Base-by-base conservation (phyloP, 2,888 invertebrate species). In the Serripes groenlandicus region DNA sequence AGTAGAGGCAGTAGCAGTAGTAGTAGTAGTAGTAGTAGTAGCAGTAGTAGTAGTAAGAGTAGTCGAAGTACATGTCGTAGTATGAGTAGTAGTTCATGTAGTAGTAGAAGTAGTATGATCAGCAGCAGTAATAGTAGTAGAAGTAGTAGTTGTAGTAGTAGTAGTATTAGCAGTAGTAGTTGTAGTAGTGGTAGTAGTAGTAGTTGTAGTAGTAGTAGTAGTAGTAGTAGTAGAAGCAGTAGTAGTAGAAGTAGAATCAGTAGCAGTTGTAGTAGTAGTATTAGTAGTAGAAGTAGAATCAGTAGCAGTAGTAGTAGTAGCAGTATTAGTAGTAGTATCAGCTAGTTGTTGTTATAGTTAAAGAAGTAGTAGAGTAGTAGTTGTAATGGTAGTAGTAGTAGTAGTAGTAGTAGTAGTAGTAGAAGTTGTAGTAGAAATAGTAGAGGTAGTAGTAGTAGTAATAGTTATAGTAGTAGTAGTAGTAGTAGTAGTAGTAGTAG, bases 401-500 rank as follows among this genome's bases (percentile, higher is more conserved):
- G 30, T n/a, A 64, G 64, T 11, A 64, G 30, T 30, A 28, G 64
- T 30, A 15, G 64, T 64, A 15, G 32, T 64, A 15, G 64, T 58
- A 64, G 64, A 23, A 64, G 30, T 64, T 11, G 64, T 64, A 64
- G 64, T 32, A 64, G 64, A 23, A 64, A 26, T 30, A 64, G 64
- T 30, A 64, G 64, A 15, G 30, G 32, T 30, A 15, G 64, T 30
- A 15, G 28, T 11, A 64, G 64, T 30, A 64, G 30, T 28, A 64
- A 34, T 64, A 64, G 64, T 64, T 28, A 30, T 64, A 15, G 64
- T 42, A 42, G 42, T 64, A 64, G 32, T 64, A 64, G 64, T 64
- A 64, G 64, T 64, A 64, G 32, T 64, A 64, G 64, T 64, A 64
- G 64, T 64, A 64, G 64, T 64, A 64, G 64, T 64, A 64, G 64